Evolutionary conservation across 2,113 vertebrate species (phyloP), one percentile per base, ranked within the genome.

Genomic region (Vulpes vulpes): DNA sequence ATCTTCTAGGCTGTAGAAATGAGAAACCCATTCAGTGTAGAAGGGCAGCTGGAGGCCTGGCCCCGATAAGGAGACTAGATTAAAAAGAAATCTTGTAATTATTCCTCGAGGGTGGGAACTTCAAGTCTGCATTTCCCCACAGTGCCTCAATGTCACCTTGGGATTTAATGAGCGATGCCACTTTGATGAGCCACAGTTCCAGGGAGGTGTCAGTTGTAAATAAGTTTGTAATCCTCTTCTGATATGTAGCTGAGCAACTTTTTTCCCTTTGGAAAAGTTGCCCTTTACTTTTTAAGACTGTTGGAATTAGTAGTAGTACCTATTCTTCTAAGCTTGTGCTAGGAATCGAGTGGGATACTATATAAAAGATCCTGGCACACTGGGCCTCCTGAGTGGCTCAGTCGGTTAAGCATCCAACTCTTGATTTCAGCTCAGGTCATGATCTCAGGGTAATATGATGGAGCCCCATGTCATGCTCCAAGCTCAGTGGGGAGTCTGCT

Each of bases 1-100:
- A 51, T 99, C 99, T 97, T 99, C 99, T 89, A 98, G 98, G 98
- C 99, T 99, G 98, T n/a, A 93, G 87, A 73, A 25, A 90, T 8
- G 32, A 94, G 51, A 96, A 64, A 3, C 30, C 8, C 27, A 23
- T 30, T 98, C 51, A 97, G 84, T 1, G 32, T 2, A 12, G 1
- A 35, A 62, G 32, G 59, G 51, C 14, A 51, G n/a, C 32, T 35
- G 62, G 11, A 69, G 57, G 57, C 74, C 19, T 38, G 30, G n/a
- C 73, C 65, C 79, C n/a, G 23, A 59, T 6, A 51, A 22, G 81
- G 59, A 90, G n/a, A 69, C 11, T 86, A 62, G 53, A 65, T 38
- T 69, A 59, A 80, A 86, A 16, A 76, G 64, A 51, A 88, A 51
- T 65, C 35, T 86, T 22, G 8, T 2, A 57, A 38, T 71, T 55